A percentile compares a stretch with the other conserved stretches of the same genome.
phyloP scores from a whole-genome alignment of 1,140 invertebrate genomes.

The Penaeus japonicus region DNA sequence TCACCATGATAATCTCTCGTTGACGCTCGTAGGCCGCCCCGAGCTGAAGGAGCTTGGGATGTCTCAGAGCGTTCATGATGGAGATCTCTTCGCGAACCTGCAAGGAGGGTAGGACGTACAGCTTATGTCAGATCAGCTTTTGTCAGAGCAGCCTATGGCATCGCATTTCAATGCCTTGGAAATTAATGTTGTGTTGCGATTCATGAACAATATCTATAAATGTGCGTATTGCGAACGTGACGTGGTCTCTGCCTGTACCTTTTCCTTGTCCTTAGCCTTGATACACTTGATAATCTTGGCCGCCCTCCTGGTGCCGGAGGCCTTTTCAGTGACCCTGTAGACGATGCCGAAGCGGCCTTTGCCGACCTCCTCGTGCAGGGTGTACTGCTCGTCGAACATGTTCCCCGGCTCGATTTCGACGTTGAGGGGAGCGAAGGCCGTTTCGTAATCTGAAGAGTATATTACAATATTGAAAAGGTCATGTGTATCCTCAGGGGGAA shows the following conservation, averaged over 20 bases:
- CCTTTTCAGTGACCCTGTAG: constrained; percentile 77
- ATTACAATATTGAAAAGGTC: not conserved
- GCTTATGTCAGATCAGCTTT: not conserved
- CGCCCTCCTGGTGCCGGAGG: constrained; percentile 76
- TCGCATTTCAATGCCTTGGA: too few relatives aligned
- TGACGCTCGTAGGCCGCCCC: constrained; percentile 86
- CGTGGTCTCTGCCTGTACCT: constrained; percentile 67
- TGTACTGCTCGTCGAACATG: constrained; percentile 70
- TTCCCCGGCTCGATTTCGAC: constrained; percentile 68
- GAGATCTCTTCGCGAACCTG: constrained; percentile 80
- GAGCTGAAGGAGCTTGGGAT: constrained; percentile 89
- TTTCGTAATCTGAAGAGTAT: constrained; percentile 23
- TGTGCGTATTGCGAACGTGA: too few relatives aligned
- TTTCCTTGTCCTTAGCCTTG: constrained; percentile 81
- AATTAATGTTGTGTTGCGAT: too few relatives aligned
- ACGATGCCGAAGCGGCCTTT: constrained; percentile 83
- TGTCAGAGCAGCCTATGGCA: too few relatives aligned
- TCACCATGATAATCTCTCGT: constrained; percentile 88
- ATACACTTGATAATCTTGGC: constrained; percentile 91
- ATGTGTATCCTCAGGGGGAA: too few relatives aligned
- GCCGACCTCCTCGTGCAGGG: constrained; percentile 78
- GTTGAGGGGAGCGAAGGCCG: constrained; percentile 35
- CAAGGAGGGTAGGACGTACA: not conserved
- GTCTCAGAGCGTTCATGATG: constrained; percentile 87
- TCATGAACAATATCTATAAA: too few relatives aligned